Conservation (phyloP, 2,888 invertebrate genomes). For the Schizotus pectinicornis region DNA sequence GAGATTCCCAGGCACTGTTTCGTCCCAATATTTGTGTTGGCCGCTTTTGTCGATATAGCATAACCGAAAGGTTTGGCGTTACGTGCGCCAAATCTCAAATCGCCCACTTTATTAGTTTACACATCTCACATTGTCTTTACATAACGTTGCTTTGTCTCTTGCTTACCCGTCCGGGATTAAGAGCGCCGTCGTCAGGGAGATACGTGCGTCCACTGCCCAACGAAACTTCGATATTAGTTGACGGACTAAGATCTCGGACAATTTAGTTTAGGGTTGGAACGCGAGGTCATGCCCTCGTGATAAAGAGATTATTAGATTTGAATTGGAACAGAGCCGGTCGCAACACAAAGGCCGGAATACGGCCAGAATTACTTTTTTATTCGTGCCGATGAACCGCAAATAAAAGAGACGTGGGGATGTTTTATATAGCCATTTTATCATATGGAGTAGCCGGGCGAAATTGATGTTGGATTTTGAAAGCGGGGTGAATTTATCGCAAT, state of each 20-base stretch:
- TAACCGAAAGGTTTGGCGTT: slow-evolving; percentile 36
- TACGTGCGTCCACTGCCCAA: slow-evolving; percentile 27
- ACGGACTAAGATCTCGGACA: slow-evolving; percentile 12
- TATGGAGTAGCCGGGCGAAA: slow-evolving; percentile 22
- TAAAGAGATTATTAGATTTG: slow-evolving; percentile 35
- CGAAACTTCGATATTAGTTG: slow-evolving; percentile 19
- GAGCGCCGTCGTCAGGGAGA: slow-evolving; percentile 7
- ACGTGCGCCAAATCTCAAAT: slow-evolving; percentile 50
- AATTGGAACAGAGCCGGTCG: slow-evolving; percentile 15
- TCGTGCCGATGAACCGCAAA: slow-evolving; percentile 25
- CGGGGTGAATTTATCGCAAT: slow-evolving; percentile 21
- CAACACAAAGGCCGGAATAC: slow-evolving; percentile 16
- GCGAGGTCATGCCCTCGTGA: slow-evolving; percentile 24
- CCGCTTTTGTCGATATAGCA: slow-evolving; percentile 41
- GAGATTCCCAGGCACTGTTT: slow-evolving; percentile 33
- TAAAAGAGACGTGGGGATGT: slow-evolving; percentile 20
- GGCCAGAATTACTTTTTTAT: slow-evolving; percentile 22
- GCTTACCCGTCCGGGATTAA: slow-evolving; percentile 32
- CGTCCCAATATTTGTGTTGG: slow-evolving; percentile 49
- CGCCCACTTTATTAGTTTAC: slow-evolving; percentile 51
- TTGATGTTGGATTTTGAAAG: slow-evolving; percentile 30
- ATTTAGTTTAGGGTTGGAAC: slow-evolving; percentile 12
- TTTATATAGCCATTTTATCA: slow-evolving; percentile 23
- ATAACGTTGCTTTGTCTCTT: slow-evolving; percentile 36
- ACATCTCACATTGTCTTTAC: slow-evolving; percentile 48